These are phyloP conservation scores for Carassius auratus DNA, from an alignment of 2,113 vertebrate species.

Conservation along the genomic window DNA sequence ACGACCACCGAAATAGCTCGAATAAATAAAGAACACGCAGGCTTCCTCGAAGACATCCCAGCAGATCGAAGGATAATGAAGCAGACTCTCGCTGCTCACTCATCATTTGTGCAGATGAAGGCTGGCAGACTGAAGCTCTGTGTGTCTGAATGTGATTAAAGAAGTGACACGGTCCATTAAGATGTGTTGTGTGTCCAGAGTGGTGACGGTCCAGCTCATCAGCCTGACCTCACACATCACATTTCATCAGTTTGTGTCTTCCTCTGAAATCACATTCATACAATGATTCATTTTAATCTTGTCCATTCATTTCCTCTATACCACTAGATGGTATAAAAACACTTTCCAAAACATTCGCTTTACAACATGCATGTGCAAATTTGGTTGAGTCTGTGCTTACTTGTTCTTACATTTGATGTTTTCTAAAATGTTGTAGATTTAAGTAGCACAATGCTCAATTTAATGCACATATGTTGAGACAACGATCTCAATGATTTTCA, in stretches of 20 bases:
- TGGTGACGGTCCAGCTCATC: background rate
- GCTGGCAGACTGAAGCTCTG: background rate
- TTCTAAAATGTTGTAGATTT: too few relatives aligned
- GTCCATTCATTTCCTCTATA: too few relatives aligned
- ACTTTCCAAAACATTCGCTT: too few relatives aligned
- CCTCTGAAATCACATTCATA: background rate
- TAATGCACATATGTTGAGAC: too few relatives aligned
- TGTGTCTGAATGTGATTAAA: background rate
- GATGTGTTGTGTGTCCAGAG: background rate
- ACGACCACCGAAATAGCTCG: constrained; percentile 16
- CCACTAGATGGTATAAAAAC: too few relatives aligned
- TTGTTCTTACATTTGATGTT: too few relatives aligned
- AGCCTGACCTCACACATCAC: background rate
- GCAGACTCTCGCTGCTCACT: background rate
- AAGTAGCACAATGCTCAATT: too few relatives aligned
- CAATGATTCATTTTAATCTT: background rate
- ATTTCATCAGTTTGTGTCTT: background rate
- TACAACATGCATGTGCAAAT: too few relatives aligned
- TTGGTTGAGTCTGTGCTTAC: too few relatives aligned
- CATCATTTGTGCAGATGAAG: background rate
- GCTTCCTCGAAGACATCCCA: background rate
- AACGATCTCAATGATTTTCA: too few relatives aligned
- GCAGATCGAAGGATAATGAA: background rate
- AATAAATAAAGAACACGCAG: background rate
- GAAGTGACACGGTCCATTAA: background rate